Evolutionary conservation across 2,113 vertebrate species (phyloP).

Genomic region (Cygnus atratus): DNA sequence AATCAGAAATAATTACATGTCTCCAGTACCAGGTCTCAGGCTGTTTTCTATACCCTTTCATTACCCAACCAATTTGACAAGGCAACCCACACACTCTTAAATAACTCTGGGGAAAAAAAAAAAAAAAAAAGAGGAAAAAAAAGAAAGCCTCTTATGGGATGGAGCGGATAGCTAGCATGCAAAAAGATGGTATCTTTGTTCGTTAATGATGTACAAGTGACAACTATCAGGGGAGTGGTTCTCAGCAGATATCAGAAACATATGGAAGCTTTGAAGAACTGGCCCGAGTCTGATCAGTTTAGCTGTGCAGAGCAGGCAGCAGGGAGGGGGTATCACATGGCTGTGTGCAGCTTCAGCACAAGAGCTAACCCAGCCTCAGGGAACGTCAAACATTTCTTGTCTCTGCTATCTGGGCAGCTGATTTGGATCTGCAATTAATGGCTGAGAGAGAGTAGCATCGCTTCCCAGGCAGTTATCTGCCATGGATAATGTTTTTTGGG

Average conservation of each 20-base stretch:
- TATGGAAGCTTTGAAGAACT: neutral
- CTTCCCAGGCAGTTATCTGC: neutral
- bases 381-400: neutral
- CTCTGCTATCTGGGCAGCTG: neutral
- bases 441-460: neutral
- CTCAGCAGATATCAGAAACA: neutral
- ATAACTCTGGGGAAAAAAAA: neutral
- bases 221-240: neutral
- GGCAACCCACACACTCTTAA: neutral
- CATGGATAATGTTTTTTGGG: neutral
- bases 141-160: neutral
- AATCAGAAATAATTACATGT: constrained; percentile 51
- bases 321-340: neutral
- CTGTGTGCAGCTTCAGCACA: neutral
- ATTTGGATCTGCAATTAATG: neutral
- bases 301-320: rapidly evolving
- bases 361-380: neutral
- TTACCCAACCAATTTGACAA: constrained; percentile 35
- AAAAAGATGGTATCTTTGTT: neutral
- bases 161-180: neutral
- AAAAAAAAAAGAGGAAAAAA: neutral
- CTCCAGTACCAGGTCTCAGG: constrained; percentile 17
- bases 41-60: constrained; percentile 51
- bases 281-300: neutral
- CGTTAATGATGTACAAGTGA: neutral